These are phyloP conservation scores for Acromyrmex heyeri DNA, from an alignment of 1,140 invertebrate species.

Conservation along the genomic window DNA sequence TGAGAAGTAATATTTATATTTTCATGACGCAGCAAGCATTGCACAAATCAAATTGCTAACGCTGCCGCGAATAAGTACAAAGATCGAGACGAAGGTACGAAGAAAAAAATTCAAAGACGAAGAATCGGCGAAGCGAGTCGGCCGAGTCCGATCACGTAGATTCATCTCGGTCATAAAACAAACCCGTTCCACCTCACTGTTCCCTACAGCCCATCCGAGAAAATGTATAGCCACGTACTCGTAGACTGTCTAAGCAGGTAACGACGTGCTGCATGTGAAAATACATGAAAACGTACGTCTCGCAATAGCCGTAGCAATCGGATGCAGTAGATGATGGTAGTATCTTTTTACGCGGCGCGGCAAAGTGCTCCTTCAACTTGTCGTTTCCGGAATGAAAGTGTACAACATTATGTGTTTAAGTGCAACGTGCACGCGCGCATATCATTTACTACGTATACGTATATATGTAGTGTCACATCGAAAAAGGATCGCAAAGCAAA, in stretches of 20 bases:
- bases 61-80: constrained; percentile 19
- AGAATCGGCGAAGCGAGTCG: constrained; percentile 50
- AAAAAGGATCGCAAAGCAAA: constrained; percentile 17
- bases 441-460: constrained; percentile 8
- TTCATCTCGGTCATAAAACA: constrained; percentile 81
- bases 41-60: constrained; percentile 66
- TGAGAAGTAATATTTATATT: background rate
- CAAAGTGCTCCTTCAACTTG: constrained; percentile 23
- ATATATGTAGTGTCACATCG: background rate
- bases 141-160: constrained; percentile 79
- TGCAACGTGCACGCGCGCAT: background rate
- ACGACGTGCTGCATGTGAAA: constrained; percentile 45
- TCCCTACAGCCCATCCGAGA: constrained; percentile 29
- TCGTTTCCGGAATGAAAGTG: constrained; percentile 34
- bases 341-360: constrained; percentile 23
- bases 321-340: constrained; percentile 21
- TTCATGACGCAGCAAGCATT: background rate
- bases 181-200: constrained; percentile 58
- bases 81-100: constrained; percentile 69
- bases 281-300: background rate
- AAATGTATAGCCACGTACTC: constrained; percentile 47
- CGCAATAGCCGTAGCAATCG: constrained; percentile 7
- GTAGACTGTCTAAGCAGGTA: constrained; percentile 17
- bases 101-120: constrained; percentile 75
- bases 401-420: constrained; percentile 42